Evolutionary conservation across 2,113 vertebrate species (phyloP).

Genomic region (Charadrius vociferus): DNA sequence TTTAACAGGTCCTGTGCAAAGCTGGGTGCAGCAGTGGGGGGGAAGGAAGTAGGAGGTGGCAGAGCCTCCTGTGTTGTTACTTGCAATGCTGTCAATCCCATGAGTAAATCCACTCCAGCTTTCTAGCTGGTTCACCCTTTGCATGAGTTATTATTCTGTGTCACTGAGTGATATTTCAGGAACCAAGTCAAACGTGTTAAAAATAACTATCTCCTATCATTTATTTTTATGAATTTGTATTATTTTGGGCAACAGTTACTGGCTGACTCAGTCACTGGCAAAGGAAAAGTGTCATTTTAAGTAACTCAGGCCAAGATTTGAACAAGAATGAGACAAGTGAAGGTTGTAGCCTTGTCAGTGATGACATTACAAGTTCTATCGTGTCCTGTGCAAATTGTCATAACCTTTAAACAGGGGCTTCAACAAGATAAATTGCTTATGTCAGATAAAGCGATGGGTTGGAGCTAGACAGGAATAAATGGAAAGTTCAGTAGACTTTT

Average conservation of each 20-base stretch:
- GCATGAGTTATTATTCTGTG: neutral
- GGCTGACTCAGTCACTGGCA: neutral
- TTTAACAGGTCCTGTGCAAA: neutral
- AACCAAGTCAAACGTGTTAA: slow-evolving; percentile 28
- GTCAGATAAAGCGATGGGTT: neutral
- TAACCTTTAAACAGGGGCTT: neutral
- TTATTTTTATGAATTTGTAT: slow-evolving; percentile 54
- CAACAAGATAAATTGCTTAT: neutral
- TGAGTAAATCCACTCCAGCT: neutral
- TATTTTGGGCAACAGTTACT: slow-evolving; percentile 43
- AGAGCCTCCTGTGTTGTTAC: neutral
- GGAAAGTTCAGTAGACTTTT: neutral
- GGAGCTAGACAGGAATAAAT: neutral
- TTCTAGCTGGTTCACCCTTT: neutral
- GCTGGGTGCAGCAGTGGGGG: neutral
- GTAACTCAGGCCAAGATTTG: slow-evolving; percentile 23
- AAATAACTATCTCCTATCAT: slow-evolving; percentile 22
- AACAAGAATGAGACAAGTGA: slow-evolving; percentile 20
- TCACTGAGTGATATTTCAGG: slow-evolving; percentile 21
- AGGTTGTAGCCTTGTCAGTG: slow-evolving; percentile 26
- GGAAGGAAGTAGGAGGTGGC: neutral
- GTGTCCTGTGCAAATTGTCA: neutral
- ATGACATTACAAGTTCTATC: neutral
- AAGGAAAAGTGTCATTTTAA: slow-evolving; percentile 26
- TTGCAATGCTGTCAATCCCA: neutral